Evolutionary conservation across 2,113 vertebrate genomes (phyloP).

Genomic region (Dromas ardeola): DNA sequence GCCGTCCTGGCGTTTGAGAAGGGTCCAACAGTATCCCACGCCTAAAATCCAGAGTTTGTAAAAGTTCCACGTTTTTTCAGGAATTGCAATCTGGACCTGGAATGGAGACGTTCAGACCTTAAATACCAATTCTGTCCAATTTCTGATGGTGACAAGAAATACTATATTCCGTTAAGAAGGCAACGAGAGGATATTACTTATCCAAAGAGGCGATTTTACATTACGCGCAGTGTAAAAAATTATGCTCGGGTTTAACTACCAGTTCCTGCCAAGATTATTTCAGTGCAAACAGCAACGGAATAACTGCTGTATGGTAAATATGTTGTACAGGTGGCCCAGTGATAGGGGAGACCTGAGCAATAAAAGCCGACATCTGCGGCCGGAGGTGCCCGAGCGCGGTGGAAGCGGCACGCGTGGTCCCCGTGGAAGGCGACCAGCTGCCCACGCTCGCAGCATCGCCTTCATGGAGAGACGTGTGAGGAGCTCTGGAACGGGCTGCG

Average conservation of each 20-base stretch:
- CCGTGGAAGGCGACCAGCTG: slow-evolving; percentile 66
- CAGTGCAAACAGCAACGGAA: slow-evolving; percentile 34
- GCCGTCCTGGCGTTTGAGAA: not conserved
- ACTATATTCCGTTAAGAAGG: not conserved
- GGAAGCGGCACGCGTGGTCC: slow-evolving; percentile 13
- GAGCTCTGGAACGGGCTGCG: not conserved
- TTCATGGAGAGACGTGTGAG: not conserved
- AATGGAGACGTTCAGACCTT: not conserved
- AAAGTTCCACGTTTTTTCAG: not conserved
- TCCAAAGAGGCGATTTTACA: slow-evolving; percentile 30
- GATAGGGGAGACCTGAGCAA: slow-evolving; percentile 60
- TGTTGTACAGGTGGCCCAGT: slow-evolving; percentile 76
- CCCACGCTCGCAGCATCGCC: not conserved
- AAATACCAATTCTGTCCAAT: not conserved
- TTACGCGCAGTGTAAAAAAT: slow-evolving; percentile 6
- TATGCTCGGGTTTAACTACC: not conserved
- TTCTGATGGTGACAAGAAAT: not conserved
- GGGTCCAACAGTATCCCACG: not conserved
- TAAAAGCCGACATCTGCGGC: slow-evolving; percentile 69
- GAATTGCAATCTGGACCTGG: not conserved
- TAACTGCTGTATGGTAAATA: slow-evolving; percentile 54
- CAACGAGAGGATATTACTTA: not conserved
- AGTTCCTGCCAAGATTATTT: slow-evolving; percentile 31
- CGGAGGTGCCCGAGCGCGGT: not conserved
- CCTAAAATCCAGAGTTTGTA: not conserved